Evolutionary conservation across 1,140 invertebrate genomes (phyloP).

Genomic region (Dufourea novaeangliae): DNA sequence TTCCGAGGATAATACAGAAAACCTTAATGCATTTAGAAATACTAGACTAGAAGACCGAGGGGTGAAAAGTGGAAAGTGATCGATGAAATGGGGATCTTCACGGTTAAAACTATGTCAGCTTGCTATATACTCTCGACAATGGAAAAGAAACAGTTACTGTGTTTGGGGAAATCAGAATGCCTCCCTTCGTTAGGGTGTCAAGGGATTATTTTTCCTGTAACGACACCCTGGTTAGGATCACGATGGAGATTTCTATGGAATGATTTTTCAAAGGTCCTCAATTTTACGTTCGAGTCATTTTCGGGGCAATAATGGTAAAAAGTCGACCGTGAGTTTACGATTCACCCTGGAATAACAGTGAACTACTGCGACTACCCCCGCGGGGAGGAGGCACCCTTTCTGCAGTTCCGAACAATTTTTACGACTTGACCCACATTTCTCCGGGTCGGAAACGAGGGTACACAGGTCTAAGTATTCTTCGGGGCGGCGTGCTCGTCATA

Average conservation of each 20-base stretch:
- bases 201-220: too few species aligned
- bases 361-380: neutral
- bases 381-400: slow-evolving; percentile 50
- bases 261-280: neutral
- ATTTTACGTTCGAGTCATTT: neutral
- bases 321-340: neutral
- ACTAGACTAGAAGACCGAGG: too few species aligned
- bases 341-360: slow-evolving; percentile 1
- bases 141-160: too few species aligned
- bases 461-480: slow-evolving; percentile 13
- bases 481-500: slow-evolving; percentile 32
- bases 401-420: slow-evolving; percentile 30
- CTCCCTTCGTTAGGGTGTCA: too few species aligned
- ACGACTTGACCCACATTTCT: slow-evolving; percentile 60
- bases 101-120: too few species aligned
- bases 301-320: slow-evolving; percentile 28
- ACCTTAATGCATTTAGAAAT: too few species aligned
- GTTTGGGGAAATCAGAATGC: too few species aligned
- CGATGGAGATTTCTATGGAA: neutral
- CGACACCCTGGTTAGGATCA: neutral
- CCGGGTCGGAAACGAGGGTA: slow-evolving; percentile 14
- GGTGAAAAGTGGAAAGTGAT: too few species aligned
- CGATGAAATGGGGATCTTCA: neutral
- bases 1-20: too few species aligned
- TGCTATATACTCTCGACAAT: too few species aligned